These are phyloP conservation scores for Sebastes vulpes DNA, from an alignment of 2,797 vertebrate genomes.

Conservation along the genomic window DNA sequence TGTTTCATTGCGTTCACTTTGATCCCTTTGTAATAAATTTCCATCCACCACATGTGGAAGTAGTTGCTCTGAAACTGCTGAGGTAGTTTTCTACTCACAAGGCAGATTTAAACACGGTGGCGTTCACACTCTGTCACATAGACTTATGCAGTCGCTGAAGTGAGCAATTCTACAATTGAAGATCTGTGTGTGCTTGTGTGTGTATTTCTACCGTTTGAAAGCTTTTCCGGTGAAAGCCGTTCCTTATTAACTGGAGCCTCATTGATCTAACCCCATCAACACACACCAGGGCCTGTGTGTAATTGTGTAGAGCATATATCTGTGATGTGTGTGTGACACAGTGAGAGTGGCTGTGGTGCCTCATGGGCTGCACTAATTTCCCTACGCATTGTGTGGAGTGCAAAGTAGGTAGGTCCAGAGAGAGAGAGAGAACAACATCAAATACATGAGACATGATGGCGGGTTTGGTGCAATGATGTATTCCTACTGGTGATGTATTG, in stretches of 20 bases:
- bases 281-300: constrained; percentile 18
- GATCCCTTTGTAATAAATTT: neutral
- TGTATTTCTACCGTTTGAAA: constrained; percentile 5
- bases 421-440: neutral
- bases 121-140: neutral
- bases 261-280: constrained; percentile 36
- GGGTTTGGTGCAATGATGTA: neutral
- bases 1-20: constrained; percentile 4
- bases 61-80: constrained; percentile 25
- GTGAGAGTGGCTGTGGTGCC: constrained; percentile 17
- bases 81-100: neutral
- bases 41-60: neutral
- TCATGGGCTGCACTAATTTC: constrained; percentile 21
- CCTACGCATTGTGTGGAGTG: neutral
- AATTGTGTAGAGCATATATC: constrained; percentile 27
- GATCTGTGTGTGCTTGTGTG: neutral
- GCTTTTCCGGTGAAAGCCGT: constrained; percentile 28
- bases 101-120: rapidly evolving
- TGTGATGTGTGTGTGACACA: constrained; percentile 41
- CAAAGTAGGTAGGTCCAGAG: neutral
- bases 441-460: neutral
- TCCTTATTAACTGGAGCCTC: constrained; percentile 42
- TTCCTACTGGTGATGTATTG: too few relatives aligned
- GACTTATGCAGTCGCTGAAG: neutral
- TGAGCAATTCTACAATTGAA: constrained; percentile 4